These are phyloP conservation scores for Drosophila paranaensis DNA, from an alignment of 2,888 invertebrate species.

Conservation along the genomic window DNA sequence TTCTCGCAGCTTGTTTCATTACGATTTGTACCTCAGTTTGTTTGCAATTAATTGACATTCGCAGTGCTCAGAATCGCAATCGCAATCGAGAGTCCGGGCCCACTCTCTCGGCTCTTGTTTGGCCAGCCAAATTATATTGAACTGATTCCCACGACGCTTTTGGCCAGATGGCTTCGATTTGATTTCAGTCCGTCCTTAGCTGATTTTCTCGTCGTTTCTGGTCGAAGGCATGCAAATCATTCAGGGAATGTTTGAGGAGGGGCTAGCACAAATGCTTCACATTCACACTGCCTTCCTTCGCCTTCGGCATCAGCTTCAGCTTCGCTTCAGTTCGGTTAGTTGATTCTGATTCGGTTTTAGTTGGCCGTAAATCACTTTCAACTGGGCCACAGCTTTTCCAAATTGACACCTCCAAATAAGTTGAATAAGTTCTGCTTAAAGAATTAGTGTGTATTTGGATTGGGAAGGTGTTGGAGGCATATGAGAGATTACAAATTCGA, in stretches of 20 bases:
- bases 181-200: slow-evolving; percentile 62
- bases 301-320: not conserved
- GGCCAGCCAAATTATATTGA: slow-evolving; percentile 76
- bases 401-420: slow-evolving; percentile 47
- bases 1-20: slow-evolving; percentile 54
- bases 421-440: not conserved
- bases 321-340: slow-evolving; percentile 4
- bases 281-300: slow-evolving; percentile 53
- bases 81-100: slow-evolving; percentile 42
- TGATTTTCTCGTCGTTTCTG: slow-evolving; percentile 30
- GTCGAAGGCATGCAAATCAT: slow-evolving; percentile 72
- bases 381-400: slow-evolving; percentile 38
- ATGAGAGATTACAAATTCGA: no score
- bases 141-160: slow-evolving; percentile 78
- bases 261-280: slow-evolving; percentile 46
- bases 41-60: slow-evolving; percentile 76
- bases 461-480: no score
- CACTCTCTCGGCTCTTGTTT: slow-evolving; percentile 61
- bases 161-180: slow-evolving; percentile 79
- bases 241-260: slow-evolving; percentile 61
- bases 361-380: slow-evolving; percentile 49
- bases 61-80: slow-evolving; percentile 50
- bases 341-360: slow-evolving; percentile 17
- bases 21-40: slow-evolving; percentile 57
- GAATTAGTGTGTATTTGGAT: slow-evolving; percentile 7